Evolutionary conservation across 1,140 invertebrate genomes (phyloP), one percentile per base, ranked within the genome.

Genomic region (Zaprionus capensis): DNA sequence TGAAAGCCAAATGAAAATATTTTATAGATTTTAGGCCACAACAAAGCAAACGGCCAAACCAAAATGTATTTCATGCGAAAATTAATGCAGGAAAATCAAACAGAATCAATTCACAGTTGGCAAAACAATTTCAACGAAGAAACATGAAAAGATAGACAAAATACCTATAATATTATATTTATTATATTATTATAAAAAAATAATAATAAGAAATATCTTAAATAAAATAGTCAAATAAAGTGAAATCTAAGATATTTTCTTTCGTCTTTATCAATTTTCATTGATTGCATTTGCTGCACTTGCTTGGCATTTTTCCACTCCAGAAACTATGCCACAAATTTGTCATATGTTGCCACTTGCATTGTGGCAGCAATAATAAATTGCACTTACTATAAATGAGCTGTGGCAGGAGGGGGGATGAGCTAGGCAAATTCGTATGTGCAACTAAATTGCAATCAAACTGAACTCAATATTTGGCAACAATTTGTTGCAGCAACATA

Each of bases 1-100:
- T 68, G 75, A 58, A 81, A 80, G 71, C 44, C 71, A 63, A 75
- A 85, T 71, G 46, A 69, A 79, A 63, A 74, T 73, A 68, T 71
- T 76, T 68, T 64, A 87, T 75, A 69, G 28, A 70, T 64, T 78
- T 61, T 26, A 9, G 57, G 49, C 72, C 67, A 57, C 70, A 77
- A 66, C 55, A 71, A 73, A 64, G 51, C 24, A 26, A 26, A 26
- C 36, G 20, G 51, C 36, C 28, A 31, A 22, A 17, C 51, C 58
- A 63, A 34, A 36, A 28, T 34, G 17, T 36, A 49, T 15, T 51
- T 17, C 12, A 14, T 14, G n/a, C n/a, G 26, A 26, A 56, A 51
- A 51, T 49, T 28, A 22, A 36, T 44, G 34, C 34, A 64, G 4
- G 9, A n/a, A 56, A 58, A 58, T 49, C 41, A 46, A 46, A 46